These are phyloP conservation scores for Drosophila macrospina DNA, from an alignment of 2,888 invertebrate species.

Conservation along the genomic window DNA sequence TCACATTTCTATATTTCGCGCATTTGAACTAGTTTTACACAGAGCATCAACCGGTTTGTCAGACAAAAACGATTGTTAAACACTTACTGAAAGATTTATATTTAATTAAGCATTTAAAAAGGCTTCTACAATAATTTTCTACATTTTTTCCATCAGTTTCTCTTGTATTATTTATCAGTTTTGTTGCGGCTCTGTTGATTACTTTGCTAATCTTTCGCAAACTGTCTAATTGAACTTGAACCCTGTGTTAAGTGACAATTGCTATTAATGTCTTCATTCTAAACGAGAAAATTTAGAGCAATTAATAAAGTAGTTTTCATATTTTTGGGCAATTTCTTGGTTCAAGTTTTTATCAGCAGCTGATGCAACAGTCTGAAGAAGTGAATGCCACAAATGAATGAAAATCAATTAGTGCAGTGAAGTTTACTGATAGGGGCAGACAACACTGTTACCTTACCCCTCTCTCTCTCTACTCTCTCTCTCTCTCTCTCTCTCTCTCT, in stretches of 20 bases:
- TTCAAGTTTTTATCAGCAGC: constrained; percentile 2
- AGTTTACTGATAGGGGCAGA: constrained; percentile 17
- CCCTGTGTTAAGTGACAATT: constrained; percentile 71
- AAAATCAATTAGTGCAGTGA: constrained; percentile 66
- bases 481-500: constrained; percentile 15
- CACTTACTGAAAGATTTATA: too few relatives aligned
- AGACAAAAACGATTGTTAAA: too few relatives aligned
- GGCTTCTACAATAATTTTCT: not conserved
- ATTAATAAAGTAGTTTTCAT: constrained; percentile 6
- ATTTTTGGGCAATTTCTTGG: not conserved
- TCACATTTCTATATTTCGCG: not conserved
- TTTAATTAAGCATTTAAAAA: too few relatives aligned
- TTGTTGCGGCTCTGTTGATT: not conserved
- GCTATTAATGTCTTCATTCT: constrained; percentile 64
- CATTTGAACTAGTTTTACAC: not conserved
- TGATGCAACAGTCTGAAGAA: not conserved
- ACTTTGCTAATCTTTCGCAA: constrained; percentile 15
- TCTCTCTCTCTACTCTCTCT: constrained; percentile 6
- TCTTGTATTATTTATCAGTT: constrained; percentile 1
- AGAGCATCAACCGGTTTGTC: not conserved
- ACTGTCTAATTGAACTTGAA: constrained; percentile 69
- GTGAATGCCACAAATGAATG: constrained; percentile 34
- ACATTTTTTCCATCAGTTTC: not conserved
- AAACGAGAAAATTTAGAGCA: constrained; percentile 44
- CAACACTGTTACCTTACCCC: constrained; percentile 20